A percentile compares a stretch with the other conserved stretches of the same genome.
Evolutionary conservation across 2,888 invertebrate genomes (phyloP).

Genomic region (Pollenia amentaria): DNA sequence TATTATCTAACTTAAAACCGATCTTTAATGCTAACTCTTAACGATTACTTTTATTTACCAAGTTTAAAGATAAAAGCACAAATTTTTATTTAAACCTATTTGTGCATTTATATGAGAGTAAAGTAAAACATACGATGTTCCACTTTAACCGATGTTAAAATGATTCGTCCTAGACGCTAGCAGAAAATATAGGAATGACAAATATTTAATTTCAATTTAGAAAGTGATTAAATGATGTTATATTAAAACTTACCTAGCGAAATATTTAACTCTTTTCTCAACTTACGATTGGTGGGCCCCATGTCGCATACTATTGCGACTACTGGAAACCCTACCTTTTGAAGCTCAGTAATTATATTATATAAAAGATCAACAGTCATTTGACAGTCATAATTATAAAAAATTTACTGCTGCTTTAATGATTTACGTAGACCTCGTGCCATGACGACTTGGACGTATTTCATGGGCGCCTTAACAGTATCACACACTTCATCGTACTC

Average conservation of each 20-base stretch:
- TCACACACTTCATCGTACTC: slow-evolving; percentile 46
- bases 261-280: slow-evolving; percentile 48
- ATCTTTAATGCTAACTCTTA: too few relatives aligned
- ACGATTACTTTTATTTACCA: too few relatives aligned
- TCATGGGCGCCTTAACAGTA: slow-evolving; percentile 28
- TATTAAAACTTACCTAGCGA: too few relatives aligned
- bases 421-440: slow-evolving; percentile 51
- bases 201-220: background rate
- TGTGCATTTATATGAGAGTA: too few relatives aligned
- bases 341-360: slow-evolving; percentile 11
- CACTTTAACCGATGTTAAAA: too few relatives aligned
- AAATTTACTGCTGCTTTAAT: slow-evolving; percentile 60
- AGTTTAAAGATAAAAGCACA: too few relatives aligned
- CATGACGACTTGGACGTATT: slow-evolving; percentile 57
- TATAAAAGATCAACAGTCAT: slow-evolving; percentile 20
- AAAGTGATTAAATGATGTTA: too few relatives aligned
- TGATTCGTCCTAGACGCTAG: too few relatives aligned
- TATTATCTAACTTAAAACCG: too few relatives aligned
- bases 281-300: slow-evolving; percentile 33
- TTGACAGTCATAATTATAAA: slow-evolving; percentile 35
- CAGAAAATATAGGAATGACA: background rate
- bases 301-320: slow-evolving; percentile 49
- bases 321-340: slow-evolving; percentile 31
- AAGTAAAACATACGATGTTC: too few relatives aligned
- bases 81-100: too few relatives aligned